A percentile compares a stretch with the other conserved stretches of the same genome.
These are phyloP conservation scores for Leptinotarsa defecta DNA, from an alignment of 1,140 invertebrate genomes.

Conservation along the genomic window DNA sequence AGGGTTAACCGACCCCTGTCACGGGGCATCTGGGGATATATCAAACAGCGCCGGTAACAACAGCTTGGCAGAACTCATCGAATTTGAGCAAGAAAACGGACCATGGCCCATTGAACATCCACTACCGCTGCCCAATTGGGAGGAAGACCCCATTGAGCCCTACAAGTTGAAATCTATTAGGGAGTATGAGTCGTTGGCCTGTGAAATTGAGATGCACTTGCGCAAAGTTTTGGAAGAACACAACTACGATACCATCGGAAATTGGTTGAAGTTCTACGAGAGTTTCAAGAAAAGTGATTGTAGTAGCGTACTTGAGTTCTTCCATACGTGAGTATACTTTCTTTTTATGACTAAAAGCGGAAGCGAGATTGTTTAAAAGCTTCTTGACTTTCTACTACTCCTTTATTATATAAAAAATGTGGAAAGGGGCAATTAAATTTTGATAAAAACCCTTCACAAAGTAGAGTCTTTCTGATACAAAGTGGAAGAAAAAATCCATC, in stretches of 20 bases:
- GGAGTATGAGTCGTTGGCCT: conserved; percentile 79
- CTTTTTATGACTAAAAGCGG: no score
- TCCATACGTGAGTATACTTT: conserved; percentile 58
- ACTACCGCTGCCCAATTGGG: conserved; percentile 72
- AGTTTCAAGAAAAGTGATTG: conserved; percentile 68
- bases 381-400: no score
- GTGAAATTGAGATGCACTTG: conserved; percentile 74
- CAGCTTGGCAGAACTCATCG: conserved; percentile 47
- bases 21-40: conserved; percentile 30
- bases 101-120: conserved; percentile 67
- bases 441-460: no score
- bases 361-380: no score
- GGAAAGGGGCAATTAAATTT: no score
- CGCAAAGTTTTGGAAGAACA: conserved; percentile 77
- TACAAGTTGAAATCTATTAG: conserved; percentile 62
- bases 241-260: conserved; percentile 85
- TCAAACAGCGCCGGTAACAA: conserved; percentile 23
- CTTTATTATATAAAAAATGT: no score
- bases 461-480: no score
- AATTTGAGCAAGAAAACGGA: conserved; percentile 58
- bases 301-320: conserved; percentile 69
- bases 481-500: no score
- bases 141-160: conserved; percentile 56
- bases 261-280: conserved; percentile 80
- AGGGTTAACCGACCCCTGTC: conserved; percentile 34